These are phyloP conservation scores for Gambusia holbrooki DNA, from an alignment of 2,113 vertebrate genomes.

Conservation along the genomic window DNA sequence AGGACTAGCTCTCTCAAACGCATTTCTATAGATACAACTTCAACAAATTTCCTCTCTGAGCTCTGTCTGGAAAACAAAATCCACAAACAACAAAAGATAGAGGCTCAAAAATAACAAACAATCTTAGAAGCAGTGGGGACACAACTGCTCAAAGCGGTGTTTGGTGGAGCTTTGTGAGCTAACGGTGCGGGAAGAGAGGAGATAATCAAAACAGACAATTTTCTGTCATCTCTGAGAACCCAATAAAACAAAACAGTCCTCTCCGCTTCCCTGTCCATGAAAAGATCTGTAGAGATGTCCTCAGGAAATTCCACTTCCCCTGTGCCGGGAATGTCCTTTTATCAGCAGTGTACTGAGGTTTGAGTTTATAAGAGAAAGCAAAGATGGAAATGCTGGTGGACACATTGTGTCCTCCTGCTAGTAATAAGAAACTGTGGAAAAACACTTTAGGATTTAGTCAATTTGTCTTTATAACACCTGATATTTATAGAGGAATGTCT, in stretches of 20 bases:
- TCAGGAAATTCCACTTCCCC: slow-evolving; percentile 68
- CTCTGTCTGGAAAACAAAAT: slow-evolving; percentile 56
- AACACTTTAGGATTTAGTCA: background rate
- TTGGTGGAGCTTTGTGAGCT: slow-evolving; percentile 43
- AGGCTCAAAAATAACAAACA: slow-evolving; percentile 52
- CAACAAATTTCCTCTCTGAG: slow-evolving; percentile 60
- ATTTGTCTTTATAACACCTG: background rate
- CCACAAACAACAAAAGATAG: slow-evolving; percentile 60
- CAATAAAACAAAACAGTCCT: slow-evolving; percentile 61
- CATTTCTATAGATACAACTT: slow-evolving; percentile 59
- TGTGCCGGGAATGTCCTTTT: slow-evolving; percentile 44
- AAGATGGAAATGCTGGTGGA: background rate
- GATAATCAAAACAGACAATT: slow-evolving; percentile 65
- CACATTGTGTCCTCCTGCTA: background rate
- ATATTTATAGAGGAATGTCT: too few species aligned
- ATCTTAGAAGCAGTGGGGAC: slow-evolving; percentile 21
- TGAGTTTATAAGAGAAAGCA: slow-evolving; percentile 50
- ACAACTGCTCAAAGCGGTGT: slow-evolving; percentile 32
- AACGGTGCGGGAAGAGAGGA: slow-evolving; percentile 58
- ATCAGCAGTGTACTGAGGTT: slow-evolving; percentile 12
- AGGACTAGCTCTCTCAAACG: slow-evolving; percentile 61
- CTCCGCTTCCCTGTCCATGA: slow-evolving; percentile 50
- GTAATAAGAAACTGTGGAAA: background rate
- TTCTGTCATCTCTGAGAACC: slow-evolving; percentile 62
- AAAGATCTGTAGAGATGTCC: slow-evolving; percentile 66